Base-by-base conservation (phyloP, 2,888 invertebrate genomes). In the Chrysina gloriosa region DNA sequence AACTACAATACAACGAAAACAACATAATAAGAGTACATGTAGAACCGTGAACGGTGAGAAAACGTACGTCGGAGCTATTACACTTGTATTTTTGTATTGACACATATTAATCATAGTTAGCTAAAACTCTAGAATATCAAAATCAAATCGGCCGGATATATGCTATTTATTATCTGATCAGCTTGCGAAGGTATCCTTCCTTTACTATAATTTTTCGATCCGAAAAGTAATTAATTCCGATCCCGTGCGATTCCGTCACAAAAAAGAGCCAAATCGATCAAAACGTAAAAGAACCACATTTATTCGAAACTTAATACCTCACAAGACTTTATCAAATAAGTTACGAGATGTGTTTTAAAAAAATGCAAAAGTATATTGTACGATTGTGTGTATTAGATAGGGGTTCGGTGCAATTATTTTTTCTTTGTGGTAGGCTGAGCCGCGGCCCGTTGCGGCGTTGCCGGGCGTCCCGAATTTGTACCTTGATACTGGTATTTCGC, bases 401-500 rank as follows among this genome's bases (percentile, higher is more conserved):
- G 11, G 11, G 3, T 47, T 66, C 31, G 48, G 48, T 65, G 56
- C 56, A 67, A n/a, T 76, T 82, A 81, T 90, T 91, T 91, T 89
- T 92, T 92, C 84, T 89, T 89, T 81, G 86, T 88, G 71, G 89
- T 89, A 48, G 84, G 65, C 48, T 69, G 69, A 21, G 69, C 52
- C 47, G 67, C 89, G 85, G 92, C 92, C 81, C 92, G 89, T 81
- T 93, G 94, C 76, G 94, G 93, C 79, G 94, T 94, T 75, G 92
- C 90, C 74, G 94, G 91, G 86, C 96, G 89, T 72, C 92, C 92
- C 72, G 93, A 92, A 84, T 93, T 93, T 85, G 93, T 89, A 77
- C 94, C 94, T 78, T 91, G 91, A 85, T 98, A 98, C 83, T 97
- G 96, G 85, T 98, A 98, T 86, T 99, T 98, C 76, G 98, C 98